phyloP scores from a whole-genome alignment of 2,113 vertebrate species.

The Stercorarius parasiticus region DNA sequence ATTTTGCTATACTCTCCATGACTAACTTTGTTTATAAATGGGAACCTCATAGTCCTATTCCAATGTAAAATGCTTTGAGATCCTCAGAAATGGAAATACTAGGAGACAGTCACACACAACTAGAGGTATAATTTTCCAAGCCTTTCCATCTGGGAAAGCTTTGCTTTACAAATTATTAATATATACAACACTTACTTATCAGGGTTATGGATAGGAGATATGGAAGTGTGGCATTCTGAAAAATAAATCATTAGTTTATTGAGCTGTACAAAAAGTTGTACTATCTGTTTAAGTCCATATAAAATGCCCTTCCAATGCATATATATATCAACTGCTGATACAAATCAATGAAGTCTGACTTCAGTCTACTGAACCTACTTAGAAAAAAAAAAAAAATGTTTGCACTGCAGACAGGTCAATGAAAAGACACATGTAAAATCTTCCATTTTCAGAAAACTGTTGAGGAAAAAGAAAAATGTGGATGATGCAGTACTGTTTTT shows the following conservation, averaged over 20 bases:
- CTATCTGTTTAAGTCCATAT: not conserved
- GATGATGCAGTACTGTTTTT: not conserved
- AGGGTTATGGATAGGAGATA: not conserved
- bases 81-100: not conserved
- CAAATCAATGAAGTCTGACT: not conserved
- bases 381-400: not conserved
- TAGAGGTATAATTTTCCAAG: not conserved
- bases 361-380: not conserved
- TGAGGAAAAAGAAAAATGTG: not conserved
- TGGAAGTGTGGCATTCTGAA: not conserved
- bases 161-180: not conserved
- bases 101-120: not conserved
- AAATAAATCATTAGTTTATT: not conserved
- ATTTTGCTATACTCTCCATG: not conserved
- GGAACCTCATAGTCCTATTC: not conserved
- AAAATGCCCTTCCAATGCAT: not conserved
- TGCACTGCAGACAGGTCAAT: not conserved
- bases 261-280: not conserved
- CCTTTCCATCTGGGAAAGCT: not conserved
- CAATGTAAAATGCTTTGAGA: not conserved
- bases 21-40: not conserved
- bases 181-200: not conserved
- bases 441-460: not conserved
- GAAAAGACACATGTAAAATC: not conserved
- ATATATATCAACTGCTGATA: not conserved